Evolutionary conservation across 2,888 invertebrate genomes (phyloP), one percentile per base, ranked within the genome.

Genomic region (Melanostoma mellinum): DNA sequence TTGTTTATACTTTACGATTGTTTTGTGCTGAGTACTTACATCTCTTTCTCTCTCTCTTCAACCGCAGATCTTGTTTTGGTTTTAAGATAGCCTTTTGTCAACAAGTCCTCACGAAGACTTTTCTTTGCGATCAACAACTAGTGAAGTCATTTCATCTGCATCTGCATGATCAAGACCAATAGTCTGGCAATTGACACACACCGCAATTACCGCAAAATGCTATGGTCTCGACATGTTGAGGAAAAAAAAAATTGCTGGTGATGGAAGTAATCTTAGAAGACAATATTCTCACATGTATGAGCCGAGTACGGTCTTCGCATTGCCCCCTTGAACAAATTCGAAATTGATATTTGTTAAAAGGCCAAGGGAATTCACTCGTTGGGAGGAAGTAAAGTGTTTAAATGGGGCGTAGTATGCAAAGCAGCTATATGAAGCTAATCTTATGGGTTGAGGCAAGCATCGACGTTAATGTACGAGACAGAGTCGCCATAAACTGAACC

Each of bases 341-440:
- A 75, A 78, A 74, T 75, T 75, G 67, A 79, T 74, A 77, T 84
- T 84, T 74, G 50, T 74, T 65, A 78, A 74, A 73, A 79, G 78
- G 55, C 67, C 74, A 78, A 46, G 50, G 33, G 73, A 42, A 56
- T 56, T 46, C 44, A 6, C n/a, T 48, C 20, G 5, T 5, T 36
- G 9, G 48, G 30, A 46, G 32, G 32, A 33, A 40, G 3, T 5
- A 10, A 9, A 38, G 9, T 33, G 46, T 63, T 6, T 46, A 60
- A 67, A 48, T 48, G 38, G 48, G 60, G 35, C 73, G 55, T 46
- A 32, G 8, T 48, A 79, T 65, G 44, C 60, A 42, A 67, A 35
- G 53, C 58, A 40, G 53, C 69, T 69, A 56, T 56, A 30, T 38
- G 9, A 40, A 56, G 52, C 46, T 40, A 69, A 53, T 48, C 32